Percentiles rank a stretch among this genome's conserved stretches.
phyloP scores from a whole-genome alignment of 2,888 invertebrate genomes.

The Dolomedes plantarius region DNA sequence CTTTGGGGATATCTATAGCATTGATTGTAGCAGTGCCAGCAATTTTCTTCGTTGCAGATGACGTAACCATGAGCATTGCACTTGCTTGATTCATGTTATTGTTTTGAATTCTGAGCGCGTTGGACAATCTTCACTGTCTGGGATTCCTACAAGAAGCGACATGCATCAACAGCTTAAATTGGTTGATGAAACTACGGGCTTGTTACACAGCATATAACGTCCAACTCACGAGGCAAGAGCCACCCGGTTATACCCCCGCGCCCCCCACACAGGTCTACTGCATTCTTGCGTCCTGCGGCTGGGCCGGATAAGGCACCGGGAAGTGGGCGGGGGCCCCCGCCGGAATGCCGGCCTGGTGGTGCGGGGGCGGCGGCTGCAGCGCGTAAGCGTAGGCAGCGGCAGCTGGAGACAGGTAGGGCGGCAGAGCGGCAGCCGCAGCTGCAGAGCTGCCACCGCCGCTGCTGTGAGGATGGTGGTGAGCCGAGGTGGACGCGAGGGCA shows the following conservation, averaged over 20 bases:
- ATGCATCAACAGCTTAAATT: too few species aligned
- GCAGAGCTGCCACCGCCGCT: not conserved
- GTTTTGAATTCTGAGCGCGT: too few species aligned
- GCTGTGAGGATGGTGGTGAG: conserved; percentile 15
- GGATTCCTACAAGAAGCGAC: too few species aligned
- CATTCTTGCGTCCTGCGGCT: conserved; percentile 63
- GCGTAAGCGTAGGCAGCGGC: conserved; percentile 31
- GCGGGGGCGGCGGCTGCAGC: conserved; percentile 31
- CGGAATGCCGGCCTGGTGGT: conserved; percentile 37
- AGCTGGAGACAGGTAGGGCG: not conserved
- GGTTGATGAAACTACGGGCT: too few species aligned
- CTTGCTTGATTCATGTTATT: too few species aligned
- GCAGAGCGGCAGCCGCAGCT: not conserved
- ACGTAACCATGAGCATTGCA: too few species aligned
- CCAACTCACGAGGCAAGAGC: too few species aligned
- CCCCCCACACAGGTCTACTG: conserved; percentile 28
- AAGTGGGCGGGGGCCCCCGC: conserved; percentile 50
- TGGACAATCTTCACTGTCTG: too few species aligned
- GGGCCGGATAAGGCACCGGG: conserved; percentile 45
- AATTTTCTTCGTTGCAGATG: too few species aligned
- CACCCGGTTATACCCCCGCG: not conserved
- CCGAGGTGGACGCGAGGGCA: conserved; percentile 28
- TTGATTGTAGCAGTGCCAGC: too few species aligned
- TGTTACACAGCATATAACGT: too few species aligned
- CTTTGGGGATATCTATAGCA: too few species aligned